These are phyloP conservation scores for Ochropacha duplaris DNA, from an alignment of 2,888 invertebrate genomes.

Conservation along the genomic window DNA sequence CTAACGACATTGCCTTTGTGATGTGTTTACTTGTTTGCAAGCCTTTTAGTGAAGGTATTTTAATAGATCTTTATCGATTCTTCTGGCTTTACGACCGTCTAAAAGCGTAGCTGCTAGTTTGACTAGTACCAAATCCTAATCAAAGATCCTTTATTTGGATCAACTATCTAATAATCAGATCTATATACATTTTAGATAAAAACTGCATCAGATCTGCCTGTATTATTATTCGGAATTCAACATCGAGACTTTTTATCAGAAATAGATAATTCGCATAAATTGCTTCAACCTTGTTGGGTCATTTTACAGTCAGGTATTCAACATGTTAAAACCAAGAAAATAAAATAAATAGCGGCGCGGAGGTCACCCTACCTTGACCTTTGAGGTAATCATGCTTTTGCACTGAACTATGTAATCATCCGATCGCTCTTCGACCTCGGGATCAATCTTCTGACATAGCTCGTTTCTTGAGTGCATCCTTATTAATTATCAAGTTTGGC, in stretches of 20 bases:
- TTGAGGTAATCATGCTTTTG: not conserved
- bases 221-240: too few relatives aligned
- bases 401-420: not conserved
- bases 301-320: not conserved
- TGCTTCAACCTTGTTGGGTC: not conserved
- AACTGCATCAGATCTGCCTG: too few relatives aligned
- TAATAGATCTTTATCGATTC: not conserved
- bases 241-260: too few relatives aligned
- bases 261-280: not conserved
- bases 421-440: not conserved
- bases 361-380: conserved; percentile 8
- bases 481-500: not conserved
- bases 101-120: too few relatives aligned
- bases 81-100: not conserved
- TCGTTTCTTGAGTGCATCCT: not conserved
- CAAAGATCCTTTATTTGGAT: too few relatives aligned
- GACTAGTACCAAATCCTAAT: too few relatives aligned
- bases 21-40: conserved; percentile 18
- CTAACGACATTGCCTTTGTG: conserved; percentile 26
- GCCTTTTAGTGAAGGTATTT: conserved; percentile 11
- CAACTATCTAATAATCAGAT: too few relatives aligned
- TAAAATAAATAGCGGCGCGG: not conserved
- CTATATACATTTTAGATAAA: too few relatives aligned
- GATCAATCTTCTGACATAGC: not conserved
- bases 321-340: not conserved